Evolutionary conservation across 2,888 invertebrate genomes (phyloP).

Genomic region (Hesperia comma): DNA sequence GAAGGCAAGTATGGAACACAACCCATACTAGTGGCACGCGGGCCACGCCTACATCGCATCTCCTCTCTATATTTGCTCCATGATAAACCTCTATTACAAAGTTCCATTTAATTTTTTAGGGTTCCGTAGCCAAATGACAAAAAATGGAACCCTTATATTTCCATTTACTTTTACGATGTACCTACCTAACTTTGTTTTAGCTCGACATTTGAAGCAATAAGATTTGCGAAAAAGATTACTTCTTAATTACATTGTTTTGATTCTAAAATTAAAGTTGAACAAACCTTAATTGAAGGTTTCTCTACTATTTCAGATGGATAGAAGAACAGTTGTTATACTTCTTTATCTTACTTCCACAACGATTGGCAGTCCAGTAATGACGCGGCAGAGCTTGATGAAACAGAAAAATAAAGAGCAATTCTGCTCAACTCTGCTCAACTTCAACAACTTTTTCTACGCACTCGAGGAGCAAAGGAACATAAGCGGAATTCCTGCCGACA

Average conservation of each 20-base stretch:
- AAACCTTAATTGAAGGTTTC: not conserved
- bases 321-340: slow-evolving; percentile 46
- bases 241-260: not conserved
- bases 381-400: slow-evolving; percentile 53
- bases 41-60: too few species aligned
- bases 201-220: not conserved
- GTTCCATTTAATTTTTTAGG: too few species aligned
- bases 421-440: slow-evolving; percentile 58
- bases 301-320: slow-evolving; percentile 68
- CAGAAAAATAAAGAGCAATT: slow-evolving; percentile 53
- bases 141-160: too few species aligned
- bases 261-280: not conserved
- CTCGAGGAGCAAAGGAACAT: slow-evolving; percentile 58
- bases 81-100: too few species aligned
- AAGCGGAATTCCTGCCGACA: slow-evolving; percentile 72
- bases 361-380: slow-evolving; percentile 59
- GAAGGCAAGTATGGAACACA: too few species aligned
- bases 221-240: not conserved
- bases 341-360: slow-evolving; percentile 49
- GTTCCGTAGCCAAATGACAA: too few species aligned
- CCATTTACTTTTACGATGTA: too few species aligned
- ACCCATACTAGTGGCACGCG: too few species aligned
- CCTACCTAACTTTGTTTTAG: too few species aligned
- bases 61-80: too few species aligned
- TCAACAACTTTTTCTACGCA: slow-evolving; percentile 67